A percentile compares a stretch with the other conserved stretches of the same genome.
phyloP scores from a whole-genome alignment of 2,888 invertebrate species.

The Dasypolia templi region DNA sequence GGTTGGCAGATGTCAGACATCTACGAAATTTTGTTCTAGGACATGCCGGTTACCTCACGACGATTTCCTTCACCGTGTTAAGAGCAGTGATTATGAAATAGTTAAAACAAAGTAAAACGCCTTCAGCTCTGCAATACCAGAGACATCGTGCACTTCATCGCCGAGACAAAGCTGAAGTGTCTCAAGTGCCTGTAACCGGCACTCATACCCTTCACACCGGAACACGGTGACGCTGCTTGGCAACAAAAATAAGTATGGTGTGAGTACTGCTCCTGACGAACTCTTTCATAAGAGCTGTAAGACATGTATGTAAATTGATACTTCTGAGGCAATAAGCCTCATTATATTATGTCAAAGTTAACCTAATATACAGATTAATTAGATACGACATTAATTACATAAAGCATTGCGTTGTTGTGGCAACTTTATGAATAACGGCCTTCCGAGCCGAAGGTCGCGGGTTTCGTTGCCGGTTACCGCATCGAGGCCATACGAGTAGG shows the following conservation, averaged over 20 bases:
- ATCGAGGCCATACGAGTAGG: constrained; percentile 11
- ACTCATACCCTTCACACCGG: no score
- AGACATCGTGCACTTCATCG: not conserved
- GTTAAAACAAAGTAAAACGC: no score
- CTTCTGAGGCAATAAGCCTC: no score
- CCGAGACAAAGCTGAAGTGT: not conserved
- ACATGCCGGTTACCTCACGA: no score
- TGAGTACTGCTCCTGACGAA: no score
- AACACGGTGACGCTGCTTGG: not conserved
- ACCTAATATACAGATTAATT: not conserved
- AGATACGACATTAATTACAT: constrained; percentile 18
- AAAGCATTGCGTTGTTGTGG: constrained; percentile 20
- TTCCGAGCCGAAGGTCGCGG: constrained; percentile 27
- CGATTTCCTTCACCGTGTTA: no score
- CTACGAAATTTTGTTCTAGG: no score
- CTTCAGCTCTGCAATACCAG: not conserved
- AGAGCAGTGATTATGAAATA: no score
- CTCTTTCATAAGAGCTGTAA: no score
- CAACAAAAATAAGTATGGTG: not conserved
- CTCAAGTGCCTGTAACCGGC: not conserved
- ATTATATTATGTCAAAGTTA: constrained; percentile 6
- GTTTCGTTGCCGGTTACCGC: constrained; percentile 30
- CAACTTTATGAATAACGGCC: not conserved
- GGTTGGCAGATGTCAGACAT: no score
- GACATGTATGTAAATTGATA: not conserved